Base-by-base conservation (phyloP, 2,888 invertebrate genomes). In the Caenorhabditis becei region DNA sequence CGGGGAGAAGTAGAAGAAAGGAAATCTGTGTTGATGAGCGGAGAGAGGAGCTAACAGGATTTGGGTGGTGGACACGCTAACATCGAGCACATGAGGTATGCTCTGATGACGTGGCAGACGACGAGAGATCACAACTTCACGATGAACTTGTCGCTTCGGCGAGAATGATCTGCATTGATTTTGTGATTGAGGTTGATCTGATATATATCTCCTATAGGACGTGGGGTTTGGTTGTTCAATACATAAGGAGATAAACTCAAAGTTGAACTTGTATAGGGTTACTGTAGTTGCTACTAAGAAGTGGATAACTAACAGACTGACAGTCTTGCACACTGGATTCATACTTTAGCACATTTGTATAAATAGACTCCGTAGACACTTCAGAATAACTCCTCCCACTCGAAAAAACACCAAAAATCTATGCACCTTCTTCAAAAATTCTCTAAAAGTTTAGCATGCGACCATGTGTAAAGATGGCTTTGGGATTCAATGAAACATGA, bases 401-500 rank as follows among this genome's bases (percentile, higher is more conserved):
- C 41, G 14, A 41, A 41, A 47, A 47, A 47, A 35, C 35, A 8
- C 18, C 47, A 47, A 47, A 47, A 47, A 47, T 47, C 47, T n/a
- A 14, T 10, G 16, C 5, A 3, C 18, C 8, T 3, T 4, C 47
- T 18, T 18, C 18, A 7, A 47, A 41, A 47, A n/a, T 47, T n/a
- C 47, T 18, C 4, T 7, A 18, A 47, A 47, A 3, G 47, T 5
- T 41, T 14, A 41, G 11, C 14, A 47, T 47, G 20, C 44, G 44
- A 44, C 41, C 32, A 54, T 20, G 53, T 28, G 44, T 2, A 56
- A 56, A 56, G 35, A 56, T 56, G 18, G 18, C 18, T 56, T 32
- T 32, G 56, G 35, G 35, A 56, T 56, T 32, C 56, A 56, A 35
- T 10, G 35, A 56, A 56, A 56, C 56, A 32, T 18, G 18, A 56